phyloP scores from a whole-genome alignment of 2,797 vertebrate genomes.

The Lithobates pipiens region DNA sequence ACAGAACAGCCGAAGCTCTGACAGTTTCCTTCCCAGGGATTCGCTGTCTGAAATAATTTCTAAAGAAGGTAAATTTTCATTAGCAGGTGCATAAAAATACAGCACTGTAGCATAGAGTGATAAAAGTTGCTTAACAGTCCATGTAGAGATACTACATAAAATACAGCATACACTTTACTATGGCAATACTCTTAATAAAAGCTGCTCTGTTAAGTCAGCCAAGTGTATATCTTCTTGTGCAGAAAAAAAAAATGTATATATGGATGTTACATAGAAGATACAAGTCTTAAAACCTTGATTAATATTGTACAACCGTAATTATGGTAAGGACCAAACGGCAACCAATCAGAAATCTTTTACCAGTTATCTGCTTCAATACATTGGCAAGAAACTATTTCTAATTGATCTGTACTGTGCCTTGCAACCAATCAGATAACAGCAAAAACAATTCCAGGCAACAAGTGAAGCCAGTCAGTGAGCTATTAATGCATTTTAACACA shows the following conservation, averaged over 20 bases:
- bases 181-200: background rate
- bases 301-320: background rate
- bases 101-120: background rate
- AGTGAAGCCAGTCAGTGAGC: too few relatives aligned
- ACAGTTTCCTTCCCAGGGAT: constrained; percentile 64
- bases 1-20: constrained; percentile 66
- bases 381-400: too few relatives aligned
- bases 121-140: background rate
- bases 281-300: too few relatives aligned
- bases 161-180: background rate
- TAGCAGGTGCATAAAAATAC: background rate
- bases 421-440: too few relatives aligned
- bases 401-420: too few relatives aligned
- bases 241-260: background rate
- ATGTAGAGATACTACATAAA: background rate
- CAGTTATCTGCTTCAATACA: background rate
- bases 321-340: background rate
- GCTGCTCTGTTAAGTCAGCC: background rate
- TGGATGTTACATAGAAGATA: background rate
- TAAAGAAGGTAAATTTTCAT: constrained; percentile 28
- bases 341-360: background rate
- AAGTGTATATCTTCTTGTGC: background rate
- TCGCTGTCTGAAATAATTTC: constrained; percentile 60
- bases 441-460: too few relatives aligned
- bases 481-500: too few relatives aligned